Percentiles rank a stretch among this genome's conserved stretches.
Evolutionary conservation across 2,113 vertebrate genomes (phyloP).

Genomic region (Tiliqua scincoides): DNA sequence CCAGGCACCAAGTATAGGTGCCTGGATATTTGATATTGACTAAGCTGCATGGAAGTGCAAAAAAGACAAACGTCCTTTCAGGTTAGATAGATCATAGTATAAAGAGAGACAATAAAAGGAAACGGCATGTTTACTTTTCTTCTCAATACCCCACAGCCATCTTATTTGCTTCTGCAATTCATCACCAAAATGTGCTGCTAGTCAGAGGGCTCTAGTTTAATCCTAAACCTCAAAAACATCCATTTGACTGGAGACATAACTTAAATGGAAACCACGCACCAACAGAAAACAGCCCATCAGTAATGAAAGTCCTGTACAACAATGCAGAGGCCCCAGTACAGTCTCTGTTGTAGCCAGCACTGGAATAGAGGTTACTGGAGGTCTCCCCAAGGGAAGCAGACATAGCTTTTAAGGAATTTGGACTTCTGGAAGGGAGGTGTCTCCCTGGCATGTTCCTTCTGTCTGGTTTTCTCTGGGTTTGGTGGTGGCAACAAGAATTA

Average conservation of each 20-base stretch:
- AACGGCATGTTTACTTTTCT: background rate
- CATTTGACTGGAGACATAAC: background rate
- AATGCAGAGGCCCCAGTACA: too few relatives aligned
- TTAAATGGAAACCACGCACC: background rate
- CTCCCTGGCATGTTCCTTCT: too few relatives aligned
- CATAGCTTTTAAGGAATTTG: too few relatives aligned
- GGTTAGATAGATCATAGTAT: background rate
- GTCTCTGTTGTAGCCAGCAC: too few relatives aligned
- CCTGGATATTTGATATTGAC: constrained; percentile 17
- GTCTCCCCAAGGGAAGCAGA: too few relatives aligned
- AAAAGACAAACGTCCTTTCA: constrained; percentile 4
- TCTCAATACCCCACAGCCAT: background rate
- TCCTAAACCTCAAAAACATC: background rate
- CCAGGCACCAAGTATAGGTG: background rate
- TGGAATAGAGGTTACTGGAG: too few relatives aligned
- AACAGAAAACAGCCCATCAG: background rate
- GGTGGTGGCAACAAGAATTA: too few relatives aligned
- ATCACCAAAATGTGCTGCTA: background rate
- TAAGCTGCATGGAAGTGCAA: background rate
- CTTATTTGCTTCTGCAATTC: background rate
- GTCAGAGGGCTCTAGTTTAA: background rate
- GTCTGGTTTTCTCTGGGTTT: too few relatives aligned
- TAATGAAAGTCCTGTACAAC: too few relatives aligned
- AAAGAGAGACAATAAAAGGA: background rate
- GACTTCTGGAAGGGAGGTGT: too few relatives aligned